Conservation (phyloP, 2,113 vertebrate species). For the Camelus bactrianus region DNA sequence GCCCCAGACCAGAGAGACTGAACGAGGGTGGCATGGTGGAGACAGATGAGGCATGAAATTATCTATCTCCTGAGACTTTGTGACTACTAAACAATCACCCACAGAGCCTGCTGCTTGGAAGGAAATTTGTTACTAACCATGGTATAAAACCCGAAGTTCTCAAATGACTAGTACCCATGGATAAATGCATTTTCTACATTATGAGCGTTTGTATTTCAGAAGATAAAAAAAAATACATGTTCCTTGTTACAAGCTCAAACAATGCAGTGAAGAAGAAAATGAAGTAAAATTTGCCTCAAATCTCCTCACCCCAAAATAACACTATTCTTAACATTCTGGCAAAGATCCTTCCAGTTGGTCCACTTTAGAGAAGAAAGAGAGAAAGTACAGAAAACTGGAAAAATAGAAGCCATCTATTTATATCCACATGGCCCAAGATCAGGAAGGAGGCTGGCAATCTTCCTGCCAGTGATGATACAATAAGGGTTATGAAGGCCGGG, state of each 20-base stretch:
- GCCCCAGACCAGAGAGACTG: not conserved
- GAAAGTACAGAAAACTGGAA: not conserved
- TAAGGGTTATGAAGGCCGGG: not conserved
- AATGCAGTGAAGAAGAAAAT: not conserved
- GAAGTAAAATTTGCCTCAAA: constrained; percentile 10
- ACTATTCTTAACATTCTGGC: not conserved
- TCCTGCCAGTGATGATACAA: not conserved
- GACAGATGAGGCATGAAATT: not conserved
- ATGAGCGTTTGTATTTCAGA: constrained; percentile 19
- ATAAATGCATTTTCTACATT: not conserved
- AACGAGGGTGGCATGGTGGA: not conserved
- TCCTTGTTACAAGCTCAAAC: not conserved
- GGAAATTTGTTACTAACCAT: not conserved
- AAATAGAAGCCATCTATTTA: not conserved
- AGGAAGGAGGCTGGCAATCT: not conserved
- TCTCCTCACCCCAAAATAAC: not conserved
- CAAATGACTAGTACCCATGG: not conserved
- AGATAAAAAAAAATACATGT: not conserved
- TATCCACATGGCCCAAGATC: too few relatives aligned
- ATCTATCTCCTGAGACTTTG: not conserved
- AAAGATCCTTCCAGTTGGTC: not conserved
- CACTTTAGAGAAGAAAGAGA: not conserved
- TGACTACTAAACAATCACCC: not conserved
- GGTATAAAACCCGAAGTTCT: not conserved
- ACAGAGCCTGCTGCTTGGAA: not conserved